A percentile compares a stretch with the other conserved stretches of the same genome.
These are phyloP conservation scores for Drosophila bocqueti DNA, from an alignment of 1,140 invertebrate species.

Conservation along the genomic window DNA sequence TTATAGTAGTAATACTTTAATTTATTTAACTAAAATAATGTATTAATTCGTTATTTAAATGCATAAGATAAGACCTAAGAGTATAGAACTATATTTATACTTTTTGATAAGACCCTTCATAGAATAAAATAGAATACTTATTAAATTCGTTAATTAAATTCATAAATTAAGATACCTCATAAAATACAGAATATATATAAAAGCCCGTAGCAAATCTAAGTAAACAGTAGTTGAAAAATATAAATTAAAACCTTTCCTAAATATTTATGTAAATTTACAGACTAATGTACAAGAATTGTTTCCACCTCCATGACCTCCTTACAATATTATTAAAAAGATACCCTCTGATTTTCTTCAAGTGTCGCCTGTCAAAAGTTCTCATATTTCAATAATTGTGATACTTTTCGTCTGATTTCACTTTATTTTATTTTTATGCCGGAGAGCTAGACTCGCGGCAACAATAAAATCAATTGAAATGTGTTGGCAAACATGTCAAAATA, in stretches of 20 bases:
- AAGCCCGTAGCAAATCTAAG: background rate
- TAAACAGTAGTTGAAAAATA: background rate
- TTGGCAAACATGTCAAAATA: slow-evolving; percentile 85
- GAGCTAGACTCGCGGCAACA: slow-evolving; percentile 48
- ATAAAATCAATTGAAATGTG: slow-evolving; percentile 85
- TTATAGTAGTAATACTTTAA: no score
- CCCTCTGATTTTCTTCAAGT: background rate
- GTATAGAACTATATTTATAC: no score
- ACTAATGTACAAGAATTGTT: background rate
- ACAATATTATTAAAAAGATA: background rate
- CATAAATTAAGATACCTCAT: background rate
- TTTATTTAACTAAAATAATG: no score
- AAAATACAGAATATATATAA: background rate
- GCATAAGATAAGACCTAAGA: no score
- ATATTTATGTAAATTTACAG: background rate
- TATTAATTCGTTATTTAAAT: no score
- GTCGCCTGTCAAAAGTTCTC: slow-evolving; percentile 59
- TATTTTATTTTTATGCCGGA: slow-evolving; percentile 59
- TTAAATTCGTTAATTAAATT: background rate
- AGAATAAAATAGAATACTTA: no score
- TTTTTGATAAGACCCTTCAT: no score
- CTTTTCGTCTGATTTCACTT: slow-evolving; percentile 71
- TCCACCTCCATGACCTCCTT: background rate
- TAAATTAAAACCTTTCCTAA: background rate
- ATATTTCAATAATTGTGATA: slow-evolving; percentile 83